A percentile compares a stretch with the other conserved stretches of the same genome.
Conservation (phyloP, 2,888 invertebrate genomes). For the Agapostemon virescens region DNA sequence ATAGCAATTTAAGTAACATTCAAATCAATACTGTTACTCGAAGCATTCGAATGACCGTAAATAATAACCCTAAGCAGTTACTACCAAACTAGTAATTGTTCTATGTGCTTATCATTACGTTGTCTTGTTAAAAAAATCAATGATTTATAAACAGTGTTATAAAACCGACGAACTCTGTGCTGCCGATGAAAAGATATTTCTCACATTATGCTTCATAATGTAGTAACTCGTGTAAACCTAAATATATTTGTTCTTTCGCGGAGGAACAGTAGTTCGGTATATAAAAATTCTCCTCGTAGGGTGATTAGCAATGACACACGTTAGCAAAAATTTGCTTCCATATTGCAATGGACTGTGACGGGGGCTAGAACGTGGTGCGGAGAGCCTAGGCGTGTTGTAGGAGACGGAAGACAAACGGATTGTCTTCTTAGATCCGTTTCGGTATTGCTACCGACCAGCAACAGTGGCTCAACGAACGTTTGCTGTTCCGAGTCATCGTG, state of each 20-base stretch:
- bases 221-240: conserved; percentile 1
- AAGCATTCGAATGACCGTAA: conserved; percentile 8
- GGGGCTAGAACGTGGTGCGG: conserved; percentile 88
- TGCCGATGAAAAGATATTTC: neutral
- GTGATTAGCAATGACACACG: neutral
- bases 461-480: conserved; percentile 83
- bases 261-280: conserved; percentile 14
- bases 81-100: conserved; percentile 15
- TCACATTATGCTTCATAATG: conserved; percentile 21
- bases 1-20: conserved; percentile 24
- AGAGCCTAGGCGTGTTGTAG: conserved; percentile 82
- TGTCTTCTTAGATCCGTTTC: conserved; percentile 69
- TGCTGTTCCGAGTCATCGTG: conserved; percentile 94
- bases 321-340: conserved; percentile 87
- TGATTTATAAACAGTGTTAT: conserved; percentile 29
- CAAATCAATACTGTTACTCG: conserved; percentile 13
- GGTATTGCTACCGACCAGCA: conserved; percentile 74
- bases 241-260: conserved; percentile 11
- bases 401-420: conserved; percentile 80
- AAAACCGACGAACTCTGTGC: conserved; percentile 20
- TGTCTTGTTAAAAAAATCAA: conserved; percentile 21
- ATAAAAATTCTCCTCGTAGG: neutral
- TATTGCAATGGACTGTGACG: conserved; percentile 93
- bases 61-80: neutral
- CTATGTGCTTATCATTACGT: conserved; percentile 8